Base-by-base conservation (phyloP, 2,113 vertebrate genomes). In the Motacilla tschutschensis region DNA sequence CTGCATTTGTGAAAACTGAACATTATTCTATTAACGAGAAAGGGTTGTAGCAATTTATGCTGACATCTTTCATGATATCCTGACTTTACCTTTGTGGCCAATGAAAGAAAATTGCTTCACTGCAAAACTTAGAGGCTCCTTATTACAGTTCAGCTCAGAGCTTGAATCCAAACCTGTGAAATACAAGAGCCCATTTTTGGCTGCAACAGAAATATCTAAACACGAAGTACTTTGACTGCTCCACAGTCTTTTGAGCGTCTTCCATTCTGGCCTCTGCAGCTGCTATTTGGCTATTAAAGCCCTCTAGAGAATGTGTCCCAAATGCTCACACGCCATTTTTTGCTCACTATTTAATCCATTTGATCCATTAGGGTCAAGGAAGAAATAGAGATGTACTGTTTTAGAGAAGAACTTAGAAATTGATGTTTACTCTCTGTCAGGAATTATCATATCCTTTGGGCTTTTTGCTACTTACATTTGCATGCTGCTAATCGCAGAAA, bases 51-150 rank as follows among this genome's bases (percentile, higher is more conserved):
- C 44, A 85, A 82, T 88, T 93, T 79, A 63, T 94, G 79, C 77
- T 76, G 44, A 43, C 75, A 24, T 71, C 48, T 87, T 94, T 80
- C 79, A 73, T 40, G 57, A 63, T 85, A 64, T 24, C 69, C 57
- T 77, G 35, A 58, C 78, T 94, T 95, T 54, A 79, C 75, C 44
- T 93, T 89, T 1, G 3, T 91, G 79, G 62, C 88, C 85, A 92
- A 36, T 84, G 83, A 87, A 92, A 93, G 86, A 76, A 88, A 93
- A 94, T 86, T 24, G 9, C 74, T 94, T 91, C 75, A 40, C 57
- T 80, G 69, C 29, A 94, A 60, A 94, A 72, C 46, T 74, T 53
- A 25, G 16, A 86, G 65, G 25, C 70, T 93, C 62, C 62, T 92
- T 90, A 40, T 47, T 65, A 70, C 35, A 47, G 79, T 58, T 91